phyloP scores from a whole-genome alignment of 2,113 vertebrate genomes.

The zebrafish (Danio rerio) region DNA sequence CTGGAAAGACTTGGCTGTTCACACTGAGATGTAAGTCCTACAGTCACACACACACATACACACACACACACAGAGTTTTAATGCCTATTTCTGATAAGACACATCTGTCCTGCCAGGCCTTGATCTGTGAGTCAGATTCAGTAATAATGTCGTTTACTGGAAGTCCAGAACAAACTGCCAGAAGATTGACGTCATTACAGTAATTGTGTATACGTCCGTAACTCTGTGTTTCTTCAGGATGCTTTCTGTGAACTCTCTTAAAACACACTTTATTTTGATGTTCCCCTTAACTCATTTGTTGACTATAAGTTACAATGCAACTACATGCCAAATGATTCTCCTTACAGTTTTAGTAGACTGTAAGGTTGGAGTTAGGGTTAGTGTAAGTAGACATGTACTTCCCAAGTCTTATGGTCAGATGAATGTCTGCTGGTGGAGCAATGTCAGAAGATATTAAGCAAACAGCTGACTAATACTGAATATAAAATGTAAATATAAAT shows the following conservation, averaged over 20 bases:
- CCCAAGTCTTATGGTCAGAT: too few relatives aligned
- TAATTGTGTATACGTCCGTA: constrained; percentile 16
- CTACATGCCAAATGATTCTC: too few relatives aligned
- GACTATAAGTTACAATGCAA: too few relatives aligned
- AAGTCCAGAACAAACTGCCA: constrained; percentile 21
- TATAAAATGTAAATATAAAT: too few relatives aligned
- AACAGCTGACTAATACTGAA: too few relatives aligned
- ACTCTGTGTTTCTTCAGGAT: constrained; percentile 6
- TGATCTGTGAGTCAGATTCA: constrained; percentile 41
- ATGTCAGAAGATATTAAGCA: too few relatives aligned
- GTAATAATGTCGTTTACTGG: constrained; percentile 35
- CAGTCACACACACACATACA: not conserved
- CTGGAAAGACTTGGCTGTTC: constrained; percentile 19
- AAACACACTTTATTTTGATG: not conserved
- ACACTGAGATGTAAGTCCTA: constrained; percentile 1
- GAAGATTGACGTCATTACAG: constrained; percentile 8
- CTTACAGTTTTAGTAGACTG: too few relatives aligned
- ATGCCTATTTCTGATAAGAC: constrained; percentile 39
- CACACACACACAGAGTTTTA: not conserved
- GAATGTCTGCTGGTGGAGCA: too few relatives aligned
- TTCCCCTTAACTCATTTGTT: not conserved
- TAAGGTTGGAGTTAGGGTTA: too few relatives aligned
- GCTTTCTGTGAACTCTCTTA: not conserved
- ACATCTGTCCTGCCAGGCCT: constrained; percentile 18
- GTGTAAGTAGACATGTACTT: too few relatives aligned